Evolutionary conservation across 2,888 invertebrate species (phyloP).

Genomic region (Trachelus tabidus): DNA sequence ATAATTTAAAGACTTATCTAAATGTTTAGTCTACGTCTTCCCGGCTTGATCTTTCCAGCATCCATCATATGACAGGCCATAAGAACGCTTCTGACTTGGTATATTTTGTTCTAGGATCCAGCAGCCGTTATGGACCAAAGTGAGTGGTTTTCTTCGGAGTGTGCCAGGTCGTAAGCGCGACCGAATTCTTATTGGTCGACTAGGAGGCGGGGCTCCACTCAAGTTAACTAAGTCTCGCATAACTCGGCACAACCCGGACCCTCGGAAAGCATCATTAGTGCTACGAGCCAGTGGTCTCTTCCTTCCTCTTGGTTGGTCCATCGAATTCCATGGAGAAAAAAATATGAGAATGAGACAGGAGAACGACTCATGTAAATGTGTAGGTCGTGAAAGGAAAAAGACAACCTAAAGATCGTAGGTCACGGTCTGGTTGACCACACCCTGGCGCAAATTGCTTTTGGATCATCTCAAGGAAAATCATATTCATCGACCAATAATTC

Average conservation of each 20-base stretch:
- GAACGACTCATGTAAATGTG: not conserved
- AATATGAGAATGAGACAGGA: not conserved
- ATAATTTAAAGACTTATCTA: not conserved
- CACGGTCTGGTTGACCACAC: not conserved
- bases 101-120: not conserved
- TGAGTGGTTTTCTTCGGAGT: not conserved
- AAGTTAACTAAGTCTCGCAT: constrained; percentile 18
- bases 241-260: constrained; percentile 23
- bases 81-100: not conserved
- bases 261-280: constrained; percentile 41
- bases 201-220: constrained; percentile 14
- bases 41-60: not conserved
- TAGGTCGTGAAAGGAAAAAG: not conserved
- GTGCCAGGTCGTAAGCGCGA: constrained; percentile 15
- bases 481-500: not conserved
- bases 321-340: constrained; percentile 25
- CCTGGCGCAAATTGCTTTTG: not conserved
- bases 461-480: not conserved
- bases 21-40: not conserved
- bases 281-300: constrained; percentile 35
- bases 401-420: not conserved
- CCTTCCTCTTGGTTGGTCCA: constrained; percentile 34
- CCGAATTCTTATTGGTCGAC: constrained; percentile 31
- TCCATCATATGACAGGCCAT: not conserved
- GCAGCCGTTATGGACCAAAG: not conserved